Base-by-base conservation (phyloP, 2,888 invertebrate species). In the Agriopis marginaria region DNA sequence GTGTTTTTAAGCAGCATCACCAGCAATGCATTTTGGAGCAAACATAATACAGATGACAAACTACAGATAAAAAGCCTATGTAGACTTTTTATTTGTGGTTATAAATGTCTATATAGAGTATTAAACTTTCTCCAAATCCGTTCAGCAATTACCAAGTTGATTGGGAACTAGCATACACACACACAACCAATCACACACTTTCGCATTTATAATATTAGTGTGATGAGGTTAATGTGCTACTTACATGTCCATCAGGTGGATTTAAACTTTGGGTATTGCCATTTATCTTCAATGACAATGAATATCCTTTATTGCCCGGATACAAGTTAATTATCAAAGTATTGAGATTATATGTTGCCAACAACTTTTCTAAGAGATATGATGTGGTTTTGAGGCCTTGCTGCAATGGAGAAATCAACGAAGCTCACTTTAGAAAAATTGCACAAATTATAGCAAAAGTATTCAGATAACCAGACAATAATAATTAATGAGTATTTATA, bases 221-320 rank as follows among this genome's bases (percentile, higher is more conserved):
- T 32, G 32, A 49, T 60, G 47, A 39, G 60, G 60, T 60, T 39
- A 60, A 9, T 50, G 14, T 49, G 23, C 62, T 50, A 90, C 92
- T 92, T 84, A 93, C 93, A 88, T 89, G 92, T 68, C 85, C 86
- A 84, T 93, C 94, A 49, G 91, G 90, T 73, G 92, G 91, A 76
- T 90, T 86, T 71, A 92, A 85, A 76, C 87, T 85, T 80, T 89
- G 95, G 74, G 85, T 94, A 86, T 91, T 94, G 81, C 95, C 95
- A 94, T 95, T 95, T 78, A 94, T 94, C 95, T 94, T 96, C 80
- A 95, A 93, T 89, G 94, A 94, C 79, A 97, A 89, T 73, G 98
- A 97, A 93, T 98, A 98, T 80, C 98, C 98, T 91, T 98, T 98
- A 93, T 98, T 98, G 67, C 97, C 98, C 71, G 98, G 97, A 93